Base-by-base conservation (phyloP, 1,140 invertebrate genomes). In the Drosophila seguyi region DNA sequence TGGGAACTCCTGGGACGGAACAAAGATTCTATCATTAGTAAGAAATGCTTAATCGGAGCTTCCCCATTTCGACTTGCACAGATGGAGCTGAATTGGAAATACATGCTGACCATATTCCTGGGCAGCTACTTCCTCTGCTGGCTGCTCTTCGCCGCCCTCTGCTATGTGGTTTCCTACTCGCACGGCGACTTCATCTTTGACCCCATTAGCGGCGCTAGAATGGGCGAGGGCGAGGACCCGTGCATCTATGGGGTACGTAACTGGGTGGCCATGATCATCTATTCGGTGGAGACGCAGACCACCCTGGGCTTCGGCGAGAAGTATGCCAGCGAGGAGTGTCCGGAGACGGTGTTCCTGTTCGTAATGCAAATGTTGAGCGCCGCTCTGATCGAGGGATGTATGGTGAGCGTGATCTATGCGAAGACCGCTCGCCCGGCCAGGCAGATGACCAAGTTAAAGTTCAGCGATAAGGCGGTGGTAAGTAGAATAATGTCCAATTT, bases 291-390 rank as follows among this genome's bases (percentile, higher is more conserved):
- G 81, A 95, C 94, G 7, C 95, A 95, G 83, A 94, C 94, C 74
- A 94, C 96, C 1, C 96, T 96, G 45, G 96, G 96, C 3, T 96
- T 95, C 77, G 96, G 96, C 3, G 94, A 94, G 13, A 94, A 97
- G 53, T 96, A 95, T 91, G 97, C 97, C 1, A 98, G 96, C 14
- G 96, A 97, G 87, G 95, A 97, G 81, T 98, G 97, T 91, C 95
- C 96, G 0, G 96, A 97, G 91, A 96, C 96, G 0, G 95, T 98
- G 8, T 95, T 98, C 48, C 94, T 98, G 3, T 94, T 95, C 79
- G 94, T 95, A 11, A 75, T 94, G 56, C 94, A 95, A 93, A 94
- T 95, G 53, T 91, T 95, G 25, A 92, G 94, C 4, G 94, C 94
- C 0, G 94, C 94, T 0, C 94, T 93, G 1, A 91, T 95, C 29